A percentile compares a stretch with the other conserved stretches of the same genome.
These are phyloP conservation scores for Apodemia hepburni DNA, from an alignment of 2,888 invertebrate genomes.

Conservation along the genomic window DNA sequence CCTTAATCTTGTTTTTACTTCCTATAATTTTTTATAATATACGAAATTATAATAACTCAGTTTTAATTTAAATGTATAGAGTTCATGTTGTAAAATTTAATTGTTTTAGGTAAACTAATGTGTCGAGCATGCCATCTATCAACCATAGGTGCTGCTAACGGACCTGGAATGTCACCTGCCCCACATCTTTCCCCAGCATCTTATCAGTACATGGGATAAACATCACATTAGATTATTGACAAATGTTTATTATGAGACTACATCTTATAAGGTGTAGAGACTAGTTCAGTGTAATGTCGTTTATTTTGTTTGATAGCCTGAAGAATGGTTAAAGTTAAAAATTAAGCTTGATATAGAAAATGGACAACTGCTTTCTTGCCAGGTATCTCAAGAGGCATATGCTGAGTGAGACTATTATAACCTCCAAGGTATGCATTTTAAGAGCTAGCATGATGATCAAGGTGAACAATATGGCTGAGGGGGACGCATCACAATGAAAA, in stretches of 20 bases:
- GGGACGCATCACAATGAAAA: too few relatives aligned
- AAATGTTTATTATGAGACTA: neutral
- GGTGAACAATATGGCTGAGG: too few relatives aligned
- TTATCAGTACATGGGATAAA: constrained; percentile 91
- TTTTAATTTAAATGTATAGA: neutral
- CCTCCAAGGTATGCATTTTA: neutral
- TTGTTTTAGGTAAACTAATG: constrained; percentile 87
- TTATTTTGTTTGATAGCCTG: neutral
- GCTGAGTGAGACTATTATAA: neutral
- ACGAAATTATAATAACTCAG: neutral
- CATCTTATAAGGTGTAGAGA: neutral
- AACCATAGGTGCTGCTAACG: constrained; percentile 83
- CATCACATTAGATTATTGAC: neutral
- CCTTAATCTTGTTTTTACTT: neutral
- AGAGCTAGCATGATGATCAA: too few relatives aligned
- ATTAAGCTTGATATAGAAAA: neutral
- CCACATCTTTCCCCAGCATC: constrained; percentile 90
- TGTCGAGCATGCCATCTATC: constrained; percentile 97
- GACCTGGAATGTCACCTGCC: constrained; percentile 86
- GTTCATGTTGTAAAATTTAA: constrained; percentile 18
- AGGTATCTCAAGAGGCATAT: neutral
- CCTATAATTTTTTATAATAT: neutral
- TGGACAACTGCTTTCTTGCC: neutral
- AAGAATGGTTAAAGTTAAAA: neutral
- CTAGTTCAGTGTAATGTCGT: neutral